phyloP scores from a whole-genome alignment of 2,797 vertebrate species.

The Danio tinwini region DNA sequence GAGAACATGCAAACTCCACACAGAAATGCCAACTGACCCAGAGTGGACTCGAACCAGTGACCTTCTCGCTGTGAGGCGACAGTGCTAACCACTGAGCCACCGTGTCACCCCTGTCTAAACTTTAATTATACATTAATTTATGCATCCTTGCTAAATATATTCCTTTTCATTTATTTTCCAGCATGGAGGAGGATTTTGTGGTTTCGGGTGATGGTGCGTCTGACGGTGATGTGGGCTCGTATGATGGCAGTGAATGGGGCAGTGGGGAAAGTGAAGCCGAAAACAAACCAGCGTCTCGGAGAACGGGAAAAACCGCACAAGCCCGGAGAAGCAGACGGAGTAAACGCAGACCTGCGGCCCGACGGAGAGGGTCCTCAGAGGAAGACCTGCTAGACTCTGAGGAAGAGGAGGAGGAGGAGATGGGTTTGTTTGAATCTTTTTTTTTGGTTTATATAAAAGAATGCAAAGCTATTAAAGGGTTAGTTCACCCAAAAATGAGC shows the following conservation, averaged over 20 bases:
- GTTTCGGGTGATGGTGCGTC: conserved; percentile 87
- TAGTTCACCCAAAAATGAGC: too few relatives aligned
- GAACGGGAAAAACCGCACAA: conserved; percentile 67
- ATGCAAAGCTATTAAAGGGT: not conserved
- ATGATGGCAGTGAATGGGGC: conserved; percentile 83
- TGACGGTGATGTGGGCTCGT: conserved; percentile 84
- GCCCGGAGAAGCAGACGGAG: conserved; percentile 53
- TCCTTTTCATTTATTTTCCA: conserved; percentile 58
- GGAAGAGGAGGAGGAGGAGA: conserved; percentile 74
- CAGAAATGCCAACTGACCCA: too few relatives aligned
- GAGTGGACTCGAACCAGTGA: too few relatives aligned
- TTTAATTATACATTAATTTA: not conserved
- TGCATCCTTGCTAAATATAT: not conserved
- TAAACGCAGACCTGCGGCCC: conserved; percentile 60
- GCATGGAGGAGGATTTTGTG: conserved; percentile 90
- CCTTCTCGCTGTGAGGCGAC: too few relatives aligned
- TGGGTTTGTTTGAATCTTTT: conserved; percentile 67
- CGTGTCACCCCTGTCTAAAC: not conserved
- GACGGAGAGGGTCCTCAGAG: conserved; percentile 85
- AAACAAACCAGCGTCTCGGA: conserved; percentile 72
- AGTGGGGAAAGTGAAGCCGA: conserved; percentile 79
- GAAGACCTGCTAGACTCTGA: conserved; percentile 82
- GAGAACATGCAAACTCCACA: too few relatives aligned
- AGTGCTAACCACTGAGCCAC: too few relatives aligned
- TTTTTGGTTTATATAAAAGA: not conserved